These are phyloP conservation scores for Corythaixoides concolor DNA, from an alignment of 2,113 vertebrate species.

Conservation along the genomic window DNA sequence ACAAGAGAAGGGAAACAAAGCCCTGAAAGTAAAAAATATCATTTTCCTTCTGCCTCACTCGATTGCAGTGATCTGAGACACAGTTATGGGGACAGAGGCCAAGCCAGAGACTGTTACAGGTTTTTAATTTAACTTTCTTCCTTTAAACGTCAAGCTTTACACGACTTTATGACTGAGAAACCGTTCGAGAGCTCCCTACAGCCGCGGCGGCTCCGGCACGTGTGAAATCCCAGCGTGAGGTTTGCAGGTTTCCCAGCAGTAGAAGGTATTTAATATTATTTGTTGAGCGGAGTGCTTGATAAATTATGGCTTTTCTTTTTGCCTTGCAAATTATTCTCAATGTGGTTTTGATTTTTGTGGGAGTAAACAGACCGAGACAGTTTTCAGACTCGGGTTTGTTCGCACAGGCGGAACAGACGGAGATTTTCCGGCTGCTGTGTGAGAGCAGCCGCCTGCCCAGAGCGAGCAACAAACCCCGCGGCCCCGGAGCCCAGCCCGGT, in stretches of 20 bases:
- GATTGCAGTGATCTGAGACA: not conserved
- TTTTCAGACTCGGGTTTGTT: not conserved
- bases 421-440: not conserved
- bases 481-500: not conserved
- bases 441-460: not conserved
- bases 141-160: not conserved
- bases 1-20: not conserved
- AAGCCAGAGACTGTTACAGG: not conserved
- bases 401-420: accelerated
- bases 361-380: not conserved
- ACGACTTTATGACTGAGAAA: not conserved
- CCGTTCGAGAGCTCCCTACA: not conserved
- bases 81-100: not conserved
- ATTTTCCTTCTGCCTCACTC: not conserved
- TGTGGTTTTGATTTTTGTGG: not conserved
- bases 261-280: not conserved
- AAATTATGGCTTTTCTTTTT: not conserved
- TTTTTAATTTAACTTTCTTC: not conserved
- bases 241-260: not conserved
- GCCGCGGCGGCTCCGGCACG: accelerated
- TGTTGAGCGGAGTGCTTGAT: not conserved
- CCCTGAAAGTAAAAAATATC: accelerated
- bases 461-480: not conserved
- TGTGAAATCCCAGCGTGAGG: not conserved
- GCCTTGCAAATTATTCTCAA: not conserved